Evolutionary conservation across 2,797 vertebrate species (phyloP).

Genomic region (Pangasius krempfi): DNA sequence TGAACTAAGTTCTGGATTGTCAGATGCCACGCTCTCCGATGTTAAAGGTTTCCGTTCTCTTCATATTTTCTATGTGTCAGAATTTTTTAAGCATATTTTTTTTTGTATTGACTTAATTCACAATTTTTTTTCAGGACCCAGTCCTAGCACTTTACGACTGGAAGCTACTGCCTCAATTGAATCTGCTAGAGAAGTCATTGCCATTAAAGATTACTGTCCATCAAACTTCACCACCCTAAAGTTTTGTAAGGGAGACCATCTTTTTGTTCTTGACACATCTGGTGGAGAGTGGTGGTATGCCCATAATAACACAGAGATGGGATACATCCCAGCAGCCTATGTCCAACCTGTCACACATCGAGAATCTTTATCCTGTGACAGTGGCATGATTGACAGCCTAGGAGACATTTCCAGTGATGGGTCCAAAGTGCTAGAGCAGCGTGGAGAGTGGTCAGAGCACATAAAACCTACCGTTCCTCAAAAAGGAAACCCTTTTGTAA

Average conservation of each 20-base stretch:
- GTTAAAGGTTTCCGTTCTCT: slow-evolving; percentile 83
- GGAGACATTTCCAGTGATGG: slow-evolving; percentile 84
- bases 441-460: slow-evolving; percentile 80
- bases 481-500: slow-evolving; percentile 87
- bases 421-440: slow-evolving; percentile 84
- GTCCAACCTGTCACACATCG: slow-evolving; percentile 86
- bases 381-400: slow-evolving; percentile 88
- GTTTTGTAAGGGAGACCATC: slow-evolving; percentile 93
- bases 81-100: background rate
- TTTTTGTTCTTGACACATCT: slow-evolving; percentile 91
- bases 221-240: slow-evolving; percentile 95
- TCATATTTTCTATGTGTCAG: background rate
- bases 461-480: slow-evolving; percentile 71
- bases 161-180: slow-evolving; percentile 84
- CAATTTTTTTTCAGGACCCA: slow-evolving; percentile 81
- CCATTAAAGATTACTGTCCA: slow-evolving; percentile 95
- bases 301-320: slow-evolving; percentile 97
- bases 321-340: slow-evolving; percentile 93
- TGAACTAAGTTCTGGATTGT: slow-evolving; percentile 83
- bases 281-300: slow-evolving; percentile 98
- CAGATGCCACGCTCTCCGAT: slow-evolving; percentile 83
- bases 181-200: slow-evolving; percentile 88
- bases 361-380: slow-evolving; percentile 89
- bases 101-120: background rate
- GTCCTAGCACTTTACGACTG: slow-evolving; percentile 89